A percentile compares a stretch with the other conserved stretches of the same genome.
Evolutionary conservation across 2,113 vertebrate genomes (phyloP).

Genomic region (Nymphicus hollandicus): DNA sequence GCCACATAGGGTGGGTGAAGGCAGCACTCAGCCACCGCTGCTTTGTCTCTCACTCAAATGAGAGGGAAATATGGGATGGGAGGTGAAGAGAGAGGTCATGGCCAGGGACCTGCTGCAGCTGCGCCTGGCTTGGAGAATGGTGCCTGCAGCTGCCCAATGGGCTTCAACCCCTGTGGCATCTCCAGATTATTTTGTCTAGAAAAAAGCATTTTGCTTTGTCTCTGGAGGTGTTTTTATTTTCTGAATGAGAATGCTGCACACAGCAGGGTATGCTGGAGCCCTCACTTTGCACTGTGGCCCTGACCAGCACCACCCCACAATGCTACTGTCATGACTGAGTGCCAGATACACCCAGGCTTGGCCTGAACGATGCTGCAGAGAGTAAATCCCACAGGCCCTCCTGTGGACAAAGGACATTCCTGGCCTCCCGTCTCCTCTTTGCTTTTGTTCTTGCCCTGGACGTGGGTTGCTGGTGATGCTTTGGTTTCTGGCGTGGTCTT

Average conservation of each 20-base stretch:
- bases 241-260: not conserved
- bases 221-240: not conserved
- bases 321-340: accelerated
- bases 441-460: not conserved
- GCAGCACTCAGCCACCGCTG: not conserved
- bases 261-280: not conserved
- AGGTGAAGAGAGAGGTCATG: not conserved
- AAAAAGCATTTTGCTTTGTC: not conserved
- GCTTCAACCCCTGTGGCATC: not conserved
- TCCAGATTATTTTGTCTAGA: not conserved
- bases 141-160: accelerated
- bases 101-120: not conserved
- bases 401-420: not conserved
- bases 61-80: not conserved
- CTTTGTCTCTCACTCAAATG: accelerated
- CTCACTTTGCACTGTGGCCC: accelerated
- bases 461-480: not conserved
- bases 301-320: not conserved
- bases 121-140: not conserved
- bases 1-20: accelerated
- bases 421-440: not conserved
- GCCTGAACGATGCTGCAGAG: accelerated
- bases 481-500: not conserved
- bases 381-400: not conserved
- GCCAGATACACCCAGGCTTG: not conserved